These are phyloP conservation scores for Papilio helenus DNA, from an alignment of 1,140 invertebrate genomes.

Conservation along the genomic window DNA sequence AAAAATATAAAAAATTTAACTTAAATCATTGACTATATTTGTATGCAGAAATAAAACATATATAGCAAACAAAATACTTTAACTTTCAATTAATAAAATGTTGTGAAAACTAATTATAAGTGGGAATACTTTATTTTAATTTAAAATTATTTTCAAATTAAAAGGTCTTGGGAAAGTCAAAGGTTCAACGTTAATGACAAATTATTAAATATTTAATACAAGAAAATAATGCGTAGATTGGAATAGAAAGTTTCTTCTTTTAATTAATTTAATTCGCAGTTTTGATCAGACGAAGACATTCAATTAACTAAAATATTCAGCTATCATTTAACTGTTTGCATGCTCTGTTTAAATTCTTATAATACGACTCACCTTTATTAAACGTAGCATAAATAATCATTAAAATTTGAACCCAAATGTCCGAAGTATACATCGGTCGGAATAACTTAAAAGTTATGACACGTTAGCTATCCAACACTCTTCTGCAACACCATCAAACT, in stretches of 20 bases:
- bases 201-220: not conserved
- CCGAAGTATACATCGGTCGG: conserved; percentile 64
- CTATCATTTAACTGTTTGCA: not conserved
- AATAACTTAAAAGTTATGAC: conserved; percentile 74
- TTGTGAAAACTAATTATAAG: not conserved
- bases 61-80: not conserved
- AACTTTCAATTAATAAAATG: not conserved
- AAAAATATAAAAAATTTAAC: not conserved
- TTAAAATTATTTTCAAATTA: not conserved
- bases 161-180: not conserved
- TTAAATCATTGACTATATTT: too few relatives aligned
- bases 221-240: not conserved
- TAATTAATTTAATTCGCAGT: not conserved
- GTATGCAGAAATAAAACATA: too few relatives aligned
- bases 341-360: not conserved
- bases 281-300: not conserved
- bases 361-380: not conserved
- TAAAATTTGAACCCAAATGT: too few relatives aligned
- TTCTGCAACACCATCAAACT: conserved; percentile 55
- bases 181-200: not conserved
- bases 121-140: conserved; percentile 1
- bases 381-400: not conserved
- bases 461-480: conserved; percentile 70
- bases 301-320: not conserved
- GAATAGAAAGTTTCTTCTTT: not conserved